phyloP scores from a whole-genome alignment of 92 coral and sea anemone genomes.

The Porites lobata region DNA sequence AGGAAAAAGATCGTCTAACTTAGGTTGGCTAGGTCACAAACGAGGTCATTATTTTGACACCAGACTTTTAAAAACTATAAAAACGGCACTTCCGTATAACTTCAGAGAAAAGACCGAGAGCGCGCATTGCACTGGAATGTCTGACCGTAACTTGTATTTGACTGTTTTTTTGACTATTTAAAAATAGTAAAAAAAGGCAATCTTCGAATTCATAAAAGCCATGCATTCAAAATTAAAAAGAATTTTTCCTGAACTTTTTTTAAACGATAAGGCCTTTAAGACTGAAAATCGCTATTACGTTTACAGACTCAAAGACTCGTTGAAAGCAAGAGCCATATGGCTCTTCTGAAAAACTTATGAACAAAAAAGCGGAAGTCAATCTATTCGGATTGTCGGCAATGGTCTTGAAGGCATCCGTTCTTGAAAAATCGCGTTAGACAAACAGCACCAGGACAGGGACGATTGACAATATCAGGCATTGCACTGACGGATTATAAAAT shows the following conservation, averaged over 20 bases:
- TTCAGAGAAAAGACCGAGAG: conserved; percentile 4
- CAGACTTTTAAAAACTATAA: background rate
- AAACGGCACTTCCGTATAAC: background rate
- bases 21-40: background rate
- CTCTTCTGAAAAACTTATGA: background rate
- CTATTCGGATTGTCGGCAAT: background rate
- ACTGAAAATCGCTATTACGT: background rate
- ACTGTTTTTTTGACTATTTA: too few relatives aligned
- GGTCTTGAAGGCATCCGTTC: background rate
- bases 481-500: background rate
- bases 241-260: too few relatives aligned
- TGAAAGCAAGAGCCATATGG: background rate
- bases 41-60: background rate
- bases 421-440: background rate
- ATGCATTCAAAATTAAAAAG: too few relatives aligned
- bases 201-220: too few relatives aligned
- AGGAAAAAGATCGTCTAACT: background rate
- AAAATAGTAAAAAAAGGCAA: too few relatives aligned
- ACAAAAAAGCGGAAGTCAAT: conserved; percentile 17
- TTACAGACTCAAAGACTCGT: background rate
- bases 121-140: background rate
- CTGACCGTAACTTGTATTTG: too few relatives aligned
- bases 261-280: too few relatives aligned
- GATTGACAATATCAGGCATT: background rate
- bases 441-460: background rate